Evolutionary conservation across 1,140 invertebrate genomes (phyloP).

Genomic region (Pachypsylla venusta): DNA sequence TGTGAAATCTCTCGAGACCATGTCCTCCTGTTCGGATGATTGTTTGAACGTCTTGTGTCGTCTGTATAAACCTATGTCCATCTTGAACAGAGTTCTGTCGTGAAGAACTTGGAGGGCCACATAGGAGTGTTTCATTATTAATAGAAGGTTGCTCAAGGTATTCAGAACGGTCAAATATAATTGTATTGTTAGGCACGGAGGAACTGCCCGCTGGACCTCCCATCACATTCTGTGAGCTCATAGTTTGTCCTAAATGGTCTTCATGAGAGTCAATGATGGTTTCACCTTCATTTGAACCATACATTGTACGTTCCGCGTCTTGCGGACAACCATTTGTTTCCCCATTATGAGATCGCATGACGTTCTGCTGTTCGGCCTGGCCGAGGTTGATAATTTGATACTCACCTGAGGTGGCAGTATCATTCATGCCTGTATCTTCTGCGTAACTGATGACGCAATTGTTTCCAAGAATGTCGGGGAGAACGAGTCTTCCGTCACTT

Average conservation of each 20-base stretch:
- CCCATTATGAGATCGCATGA: not conserved
- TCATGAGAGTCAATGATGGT: slow-evolving; percentile 5
- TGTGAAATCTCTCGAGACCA: no score
- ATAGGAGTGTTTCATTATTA: not conserved
- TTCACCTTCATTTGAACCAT: not conserved
- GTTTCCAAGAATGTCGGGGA: slow-evolving; percentile 9
- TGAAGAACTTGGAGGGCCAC: not conserved
- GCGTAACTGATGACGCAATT: slow-evolving; percentile 2
- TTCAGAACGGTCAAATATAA: not conserved
- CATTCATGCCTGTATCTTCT: not conserved
- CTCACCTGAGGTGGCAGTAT: not conserved
- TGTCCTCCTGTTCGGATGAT: no score
- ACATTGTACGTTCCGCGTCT: not conserved
- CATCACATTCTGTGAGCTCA: no score
- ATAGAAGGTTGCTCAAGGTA: not conserved
- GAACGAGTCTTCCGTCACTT: not conserved
- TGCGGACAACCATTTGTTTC: not conserved
- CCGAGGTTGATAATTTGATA: slow-evolving; percentile 1
- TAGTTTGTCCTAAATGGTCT: no score
- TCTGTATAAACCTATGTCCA: no score
- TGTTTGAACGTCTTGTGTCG: no score
- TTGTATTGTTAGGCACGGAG: not conserved
- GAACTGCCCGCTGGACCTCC: not conserved
- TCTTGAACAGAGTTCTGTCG: no score
- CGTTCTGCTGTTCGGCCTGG: not conserved